These are phyloP conservation scores for Triplophysa yarkandensis DNA, from an alignment of 2,797 vertebrate species.

Conservation along the genomic window DNA sequence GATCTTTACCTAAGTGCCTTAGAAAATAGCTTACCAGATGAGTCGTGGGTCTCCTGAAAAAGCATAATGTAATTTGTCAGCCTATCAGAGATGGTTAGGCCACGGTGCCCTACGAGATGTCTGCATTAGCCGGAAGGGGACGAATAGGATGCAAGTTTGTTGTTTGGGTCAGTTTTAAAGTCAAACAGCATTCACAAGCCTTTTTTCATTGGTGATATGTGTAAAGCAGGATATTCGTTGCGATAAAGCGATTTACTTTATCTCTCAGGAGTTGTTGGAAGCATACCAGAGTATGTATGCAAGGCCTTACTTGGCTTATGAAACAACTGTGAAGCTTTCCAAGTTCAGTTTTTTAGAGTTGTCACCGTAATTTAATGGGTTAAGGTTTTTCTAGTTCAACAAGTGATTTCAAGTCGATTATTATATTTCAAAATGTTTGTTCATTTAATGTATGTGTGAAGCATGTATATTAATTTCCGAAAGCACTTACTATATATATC, in stretches of 20 bases:
- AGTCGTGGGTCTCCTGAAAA: constrained; percentile 40
- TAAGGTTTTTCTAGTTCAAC: background rate
- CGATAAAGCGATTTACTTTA: background rate
- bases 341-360: background rate
- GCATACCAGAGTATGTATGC: background rate
- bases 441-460: too few species aligned
- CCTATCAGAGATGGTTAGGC: constrained; percentile 44
- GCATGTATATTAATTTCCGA: too few species aligned
- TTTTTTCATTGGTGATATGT: background rate
- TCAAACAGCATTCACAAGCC: background rate
- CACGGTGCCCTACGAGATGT: background rate
- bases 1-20: constrained; percentile 44
- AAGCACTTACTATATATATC: too few species aligned
- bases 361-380: background rate
- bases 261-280: background rate
- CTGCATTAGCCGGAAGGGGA: background rate
- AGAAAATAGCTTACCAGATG: constrained; percentile 46
- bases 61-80: constrained; percentile 54
- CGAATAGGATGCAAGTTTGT: constrained; percentile 4
- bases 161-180: constrained; percentile 1
- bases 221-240: background rate
- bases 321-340: background rate
- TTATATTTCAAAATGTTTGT: too few species aligned
- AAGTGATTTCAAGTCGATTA: background rate
- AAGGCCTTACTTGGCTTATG: background rate